phyloP scores from a whole-genome alignment of 2,797 vertebrate species.

The Mormyrops boulengeri region DNA sequence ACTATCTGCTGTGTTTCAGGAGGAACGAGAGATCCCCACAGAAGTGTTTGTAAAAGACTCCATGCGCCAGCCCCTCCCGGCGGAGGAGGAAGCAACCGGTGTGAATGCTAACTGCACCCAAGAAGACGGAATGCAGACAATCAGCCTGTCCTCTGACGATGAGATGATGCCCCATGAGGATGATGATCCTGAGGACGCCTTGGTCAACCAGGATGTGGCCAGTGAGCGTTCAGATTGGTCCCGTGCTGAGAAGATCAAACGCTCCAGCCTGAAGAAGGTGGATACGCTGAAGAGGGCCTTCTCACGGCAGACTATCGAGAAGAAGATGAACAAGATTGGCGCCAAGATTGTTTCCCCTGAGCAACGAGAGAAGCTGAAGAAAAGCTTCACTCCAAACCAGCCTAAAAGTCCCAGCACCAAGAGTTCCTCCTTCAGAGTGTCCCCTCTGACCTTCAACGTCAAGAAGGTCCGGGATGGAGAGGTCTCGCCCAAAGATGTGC shows the following conservation, averaged over 20 bases:
- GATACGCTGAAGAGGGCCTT: constrained; percentile 95
- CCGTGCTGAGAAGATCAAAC: constrained; percentile 83
- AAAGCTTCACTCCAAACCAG: constrained; percentile 78
- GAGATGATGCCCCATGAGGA: constrained; percentile 62
- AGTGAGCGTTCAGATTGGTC: constrained; percentile 68
- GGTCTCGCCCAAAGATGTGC: constrained; percentile 23
- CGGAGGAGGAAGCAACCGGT: constrained; percentile 58
- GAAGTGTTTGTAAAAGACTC: constrained; percentile 75
- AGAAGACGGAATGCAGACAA: constrained; percentile 77
- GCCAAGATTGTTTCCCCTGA: constrained; percentile 88
- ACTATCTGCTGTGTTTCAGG: constrained; percentile 62
- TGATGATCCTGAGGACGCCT: constrained; percentile 52
- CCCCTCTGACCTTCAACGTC: constrained; percentile 72
- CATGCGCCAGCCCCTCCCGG: constrained; percentile 59
- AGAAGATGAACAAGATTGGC: constrained; percentile 85
- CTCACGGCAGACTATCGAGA: constrained; percentile 89
- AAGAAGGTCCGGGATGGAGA: constrained; percentile 73
- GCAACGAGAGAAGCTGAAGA: constrained; percentile 87
- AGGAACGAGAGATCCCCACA: constrained; percentile 92
- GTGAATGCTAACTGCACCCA: constrained; percentile 63
- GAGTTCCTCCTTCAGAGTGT: constrained; percentile 74
- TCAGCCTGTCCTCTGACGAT: constrained; percentile 83
- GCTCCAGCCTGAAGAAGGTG: constrained; percentile 87
- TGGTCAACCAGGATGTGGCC: constrained; percentile 20
- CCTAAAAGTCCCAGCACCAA: constrained; percentile 77